Evolutionary conservation across 37 sponge, comb jelly and placozoan genomes (phyloP), one percentile per base, ranked within the genome.

Genomic region (Hormiphora californensis): DNA sequence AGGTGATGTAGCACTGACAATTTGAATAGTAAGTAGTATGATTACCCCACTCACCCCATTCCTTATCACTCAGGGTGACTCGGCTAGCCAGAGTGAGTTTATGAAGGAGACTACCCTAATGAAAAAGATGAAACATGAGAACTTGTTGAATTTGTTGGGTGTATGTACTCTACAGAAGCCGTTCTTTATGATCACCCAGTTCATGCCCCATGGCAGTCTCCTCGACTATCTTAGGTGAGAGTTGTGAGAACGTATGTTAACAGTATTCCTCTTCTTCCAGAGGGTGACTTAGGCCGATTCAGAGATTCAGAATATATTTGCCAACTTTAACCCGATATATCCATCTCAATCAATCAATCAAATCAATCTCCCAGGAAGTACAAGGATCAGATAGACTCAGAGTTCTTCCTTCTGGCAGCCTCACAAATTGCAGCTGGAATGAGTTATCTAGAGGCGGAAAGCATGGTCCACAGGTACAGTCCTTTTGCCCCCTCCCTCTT

Each of bases 151-250:
- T 78, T 87, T 96, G 61, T 89, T 96, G 21, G 97, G 97, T 0
- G 94, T 96, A 12, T 96, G 97, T 54, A 96, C 94, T 0, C 68
- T 88, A 63, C 93, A 96, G 69, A 92, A 90, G 27, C 97, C 97
- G 0, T 94, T 96, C 85, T 96, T 94, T 63, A 96, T 96, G 73
- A 86, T 96, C 87, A 94, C 97, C 39, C 94, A 96, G 90, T 96
- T 88, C 88, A 96, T 96, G 97, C 90, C 90, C 0, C 90, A 92
- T 36, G 97, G 97, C 0, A 96, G 94, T 81, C 91, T 96, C 27
- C 88, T 96, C 49, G 97, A 96, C 69, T 96, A 92, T 86, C 85
- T 96, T 22, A 65, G 97, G 68, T 67, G 44, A 89, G 93, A 55
- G 65, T 88, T 0, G 92, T 90, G 35, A 92, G 94, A 27, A 86